A percentile compares a stretch with the other conserved stretches of the same genome.
phyloP scores from a whole-genome alignment of 2,113 vertebrate genomes.

The Lontra canadensis region DNA sequence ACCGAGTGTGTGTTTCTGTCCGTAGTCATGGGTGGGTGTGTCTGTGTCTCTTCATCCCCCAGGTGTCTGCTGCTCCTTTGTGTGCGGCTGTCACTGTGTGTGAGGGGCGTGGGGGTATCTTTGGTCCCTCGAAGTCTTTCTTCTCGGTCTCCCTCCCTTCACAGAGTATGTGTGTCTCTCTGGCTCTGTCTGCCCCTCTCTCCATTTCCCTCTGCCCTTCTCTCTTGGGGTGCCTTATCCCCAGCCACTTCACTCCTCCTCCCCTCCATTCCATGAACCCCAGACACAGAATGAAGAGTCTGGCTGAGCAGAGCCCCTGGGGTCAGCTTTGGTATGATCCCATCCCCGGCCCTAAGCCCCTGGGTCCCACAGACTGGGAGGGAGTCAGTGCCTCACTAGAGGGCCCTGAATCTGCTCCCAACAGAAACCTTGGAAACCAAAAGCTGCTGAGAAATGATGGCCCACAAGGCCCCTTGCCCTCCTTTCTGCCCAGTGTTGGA shows the following conservation, averaged over 20 bases:
- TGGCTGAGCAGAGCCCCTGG: background rate
- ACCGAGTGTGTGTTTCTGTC: background rate
- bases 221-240: constrained; percentile 65
- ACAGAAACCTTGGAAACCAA: background rate
- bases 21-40: background rate
- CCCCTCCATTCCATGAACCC: background rate
- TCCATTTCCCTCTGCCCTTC: background rate
- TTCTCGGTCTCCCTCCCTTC: background rate
- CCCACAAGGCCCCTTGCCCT: background rate
- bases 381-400: background rate
- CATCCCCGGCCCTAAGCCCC: background rate
- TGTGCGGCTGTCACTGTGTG: background rate
- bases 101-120: background rate
- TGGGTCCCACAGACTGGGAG: background rate
- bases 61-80: background rate
- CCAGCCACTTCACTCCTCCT: background rate
- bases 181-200: background rate
- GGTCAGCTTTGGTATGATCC: background rate
- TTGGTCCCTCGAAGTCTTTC: background rate
- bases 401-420: background rate
- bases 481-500: background rate
- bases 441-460: background rate
- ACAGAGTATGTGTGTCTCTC: background rate
- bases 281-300: background rate
- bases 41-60: background rate